Evolutionary conservation across 2,113 vertebrate species (phyloP).

Genomic region (Brachirus orientalis): DNA sequence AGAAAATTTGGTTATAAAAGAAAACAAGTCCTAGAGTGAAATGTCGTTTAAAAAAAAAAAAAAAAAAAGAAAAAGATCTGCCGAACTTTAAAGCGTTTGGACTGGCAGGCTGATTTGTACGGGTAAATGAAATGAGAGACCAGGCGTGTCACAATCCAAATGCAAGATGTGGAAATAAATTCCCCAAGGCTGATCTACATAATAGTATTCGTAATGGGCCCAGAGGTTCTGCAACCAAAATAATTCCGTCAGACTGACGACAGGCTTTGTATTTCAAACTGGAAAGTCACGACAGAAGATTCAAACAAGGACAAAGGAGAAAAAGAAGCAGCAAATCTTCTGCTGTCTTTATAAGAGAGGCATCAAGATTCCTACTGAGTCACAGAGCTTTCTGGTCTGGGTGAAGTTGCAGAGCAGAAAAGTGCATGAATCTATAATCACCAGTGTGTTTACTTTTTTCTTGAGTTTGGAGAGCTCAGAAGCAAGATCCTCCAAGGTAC

Average conservation of each 20-base stretch:
- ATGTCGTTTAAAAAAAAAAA: conserved; percentile 18
- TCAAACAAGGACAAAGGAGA: conserved; percentile 31
- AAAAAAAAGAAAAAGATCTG: conserved; percentile 21
- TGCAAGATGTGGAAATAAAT: conserved; percentile 59
- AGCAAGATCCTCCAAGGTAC: neutral
- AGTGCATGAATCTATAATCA: neutral
- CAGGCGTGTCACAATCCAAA: conserved; percentile 63
- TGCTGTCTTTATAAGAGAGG: neutral
- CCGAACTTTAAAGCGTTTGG: conserved; percentile 38
- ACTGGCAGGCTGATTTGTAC: conserved; percentile 51
- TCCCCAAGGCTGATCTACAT: conserved; percentile 66
- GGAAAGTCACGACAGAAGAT: conserved; percentile 38
- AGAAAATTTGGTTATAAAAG: conserved; percentile 15
- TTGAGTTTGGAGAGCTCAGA: neutral
- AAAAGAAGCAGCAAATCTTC: neutral
- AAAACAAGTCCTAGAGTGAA: conserved; percentile 9
- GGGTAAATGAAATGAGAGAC: conserved; percentile 58
- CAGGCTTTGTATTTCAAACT: conserved; percentile 52
- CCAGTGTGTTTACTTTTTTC: neutral
- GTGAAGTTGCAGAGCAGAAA: neutral
- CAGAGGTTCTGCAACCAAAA: conserved; percentile 66
- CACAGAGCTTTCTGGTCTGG: neutral
- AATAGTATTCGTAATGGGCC: conserved; percentile 65
- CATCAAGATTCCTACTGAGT: neutral
- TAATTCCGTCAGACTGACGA: conserved; percentile 65